Evolutionary conservation across 2,888 invertebrate species (phyloP), one percentile per base, ranked within the genome.

Genomic region (Phengaris arion): DNA sequence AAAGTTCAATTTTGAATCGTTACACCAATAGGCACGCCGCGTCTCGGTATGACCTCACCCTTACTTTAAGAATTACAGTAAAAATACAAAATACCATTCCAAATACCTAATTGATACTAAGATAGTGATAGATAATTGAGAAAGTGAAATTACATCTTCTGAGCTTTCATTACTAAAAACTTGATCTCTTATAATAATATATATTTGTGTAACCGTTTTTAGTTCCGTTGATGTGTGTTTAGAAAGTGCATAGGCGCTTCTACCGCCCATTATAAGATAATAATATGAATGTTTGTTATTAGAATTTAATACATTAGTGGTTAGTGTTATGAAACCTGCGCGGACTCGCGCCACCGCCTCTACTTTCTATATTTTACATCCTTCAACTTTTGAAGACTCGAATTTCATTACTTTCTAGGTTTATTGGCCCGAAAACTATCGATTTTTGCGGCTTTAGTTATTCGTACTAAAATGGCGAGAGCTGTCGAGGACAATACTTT

Each of bases 241-340:
- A 72, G 72, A 72, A 72, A 72, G 72, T 52, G 72, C 52, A 52
- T 52, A 35, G 51, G 10, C 52, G 72, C 51, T 48, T 48, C 51
- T 52, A 48, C 7, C 13, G 69, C 13, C 72, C 52, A 12, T 72
- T 54, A 54, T 13, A 35, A 72, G 51, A 45, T 68, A 57, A 51
- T 51, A 46, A 54, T 54, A 72, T 72, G 51, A 72, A 51, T 72
- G 72, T 72, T 72, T 72, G 35, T 51, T 52, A 72, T 45, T 70
- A 54, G 52, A 48, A 72, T 72, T 51, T 70, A 51, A 54, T 52
- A 54, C 72, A 52, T 68, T 22, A 22, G 72, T 52, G 9, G 22
- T 68, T 22, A 22, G 72, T 52, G 9, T 72, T 72, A 54, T 52
- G 13, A 35, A 72, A 72, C 72, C 22, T 15, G 35, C 12, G 72